phyloP scores from a whole-genome alignment of 2,113 vertebrate species.

The Xiphophorus couchianus region DNA sequence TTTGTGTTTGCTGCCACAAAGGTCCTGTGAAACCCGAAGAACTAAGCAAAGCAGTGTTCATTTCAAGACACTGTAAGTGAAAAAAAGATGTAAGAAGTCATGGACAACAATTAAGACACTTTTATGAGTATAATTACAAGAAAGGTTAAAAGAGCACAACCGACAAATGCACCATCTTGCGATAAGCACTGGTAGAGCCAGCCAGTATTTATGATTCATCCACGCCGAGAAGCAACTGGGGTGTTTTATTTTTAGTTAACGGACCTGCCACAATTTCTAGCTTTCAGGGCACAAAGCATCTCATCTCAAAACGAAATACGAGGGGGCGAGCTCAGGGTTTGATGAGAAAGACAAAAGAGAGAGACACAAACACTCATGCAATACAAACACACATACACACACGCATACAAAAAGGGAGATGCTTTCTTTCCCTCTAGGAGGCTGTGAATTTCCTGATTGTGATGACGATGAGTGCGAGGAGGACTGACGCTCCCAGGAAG shows the following conservation, averaged over 20 bases:
- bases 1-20: neutral
- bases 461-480: constrained; percentile 92
- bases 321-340: neutral
- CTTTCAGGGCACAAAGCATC: constrained; percentile 35
- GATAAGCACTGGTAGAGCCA: constrained; percentile 67
- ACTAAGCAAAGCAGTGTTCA: no score
- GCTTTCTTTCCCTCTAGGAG: constrained; percentile 73
- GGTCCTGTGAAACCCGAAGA: neutral
- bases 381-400: neutral
- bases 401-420: neutral
- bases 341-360: constrained; percentile 9
- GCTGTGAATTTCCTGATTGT: constrained; percentile 92
- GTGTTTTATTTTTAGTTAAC: constrained; percentile 23
- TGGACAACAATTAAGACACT: no score
- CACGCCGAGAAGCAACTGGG: constrained; percentile 6
- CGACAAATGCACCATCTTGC: constrained; percentile 15
- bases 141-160: neutral
- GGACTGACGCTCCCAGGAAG: constrained; percentile 92
- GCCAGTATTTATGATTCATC: constrained; percentile 62
- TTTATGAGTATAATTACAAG: neutral
- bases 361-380: constrained; percentile 15
- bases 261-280: constrained; percentile 59
- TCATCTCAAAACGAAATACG: neutral
- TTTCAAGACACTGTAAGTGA: neutral
- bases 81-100: neutral